These are phyloP conservation scores for Pogonus chalceus DNA, from an alignment of 1,140 invertebrate species.

Conservation along the genomic window DNA sequence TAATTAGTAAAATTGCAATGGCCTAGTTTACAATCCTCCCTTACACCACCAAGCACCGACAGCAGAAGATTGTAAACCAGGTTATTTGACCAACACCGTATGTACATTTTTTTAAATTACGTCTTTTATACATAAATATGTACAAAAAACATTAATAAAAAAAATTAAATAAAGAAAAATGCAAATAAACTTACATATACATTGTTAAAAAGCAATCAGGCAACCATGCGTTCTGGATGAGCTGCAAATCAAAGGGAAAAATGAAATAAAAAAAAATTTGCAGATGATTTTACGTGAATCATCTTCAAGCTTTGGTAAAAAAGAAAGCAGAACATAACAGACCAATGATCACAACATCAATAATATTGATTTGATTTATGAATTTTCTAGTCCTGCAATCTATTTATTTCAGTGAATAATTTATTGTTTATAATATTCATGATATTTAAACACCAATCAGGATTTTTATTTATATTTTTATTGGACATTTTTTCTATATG, in stretches of 20 bases:
- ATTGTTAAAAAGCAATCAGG: conserved; percentile 29
- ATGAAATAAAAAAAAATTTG: conserved; percentile 3
- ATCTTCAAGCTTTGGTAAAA: neutral
- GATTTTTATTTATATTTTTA: no score
- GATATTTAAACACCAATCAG: no score
- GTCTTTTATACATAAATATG: conserved; percentile 1
- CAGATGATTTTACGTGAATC: neutral
- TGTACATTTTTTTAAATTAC: neutral
- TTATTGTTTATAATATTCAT: no score
- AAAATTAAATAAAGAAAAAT: conserved; percentile 13
- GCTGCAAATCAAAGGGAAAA: conserved; percentile 28
- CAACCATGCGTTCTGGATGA: conserved; percentile 29
- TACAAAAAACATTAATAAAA: conserved; percentile 9
- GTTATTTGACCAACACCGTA: conserved; percentile 1
- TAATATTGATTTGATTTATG: neutral
- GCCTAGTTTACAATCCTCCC: neutral
- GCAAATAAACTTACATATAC: conserved; percentile 27
- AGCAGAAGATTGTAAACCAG: neutral
- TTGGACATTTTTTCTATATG: no score
- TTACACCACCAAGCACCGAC: neutral
- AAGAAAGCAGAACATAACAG: conserved; percentile 5
- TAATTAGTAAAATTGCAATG: neutral
- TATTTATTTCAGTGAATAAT: no score
- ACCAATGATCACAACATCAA: neutral
- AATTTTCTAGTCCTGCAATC: neutral